Evolutionary conservation across 2,888 invertebrate genomes (phyloP).

Genomic region (Lamproptera curius): DNA sequence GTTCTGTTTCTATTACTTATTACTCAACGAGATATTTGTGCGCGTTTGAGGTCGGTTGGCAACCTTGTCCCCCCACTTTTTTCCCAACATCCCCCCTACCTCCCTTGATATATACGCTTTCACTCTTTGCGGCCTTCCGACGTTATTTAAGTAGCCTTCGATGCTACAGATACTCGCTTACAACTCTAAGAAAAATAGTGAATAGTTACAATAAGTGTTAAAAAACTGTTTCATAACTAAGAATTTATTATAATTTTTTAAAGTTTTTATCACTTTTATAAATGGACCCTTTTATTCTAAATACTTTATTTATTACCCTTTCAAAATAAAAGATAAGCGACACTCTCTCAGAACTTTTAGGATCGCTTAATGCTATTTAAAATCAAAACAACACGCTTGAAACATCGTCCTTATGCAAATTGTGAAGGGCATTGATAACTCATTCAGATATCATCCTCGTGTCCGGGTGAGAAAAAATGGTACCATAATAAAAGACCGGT

Average conservation of each 20-base stretch:
- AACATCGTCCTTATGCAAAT: conserved; percentile 19
- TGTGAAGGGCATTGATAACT: conserved; percentile 14
- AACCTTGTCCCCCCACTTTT: conserved; percentile 56
- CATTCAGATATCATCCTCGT: conserved; percentile 24
- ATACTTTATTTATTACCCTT: no score
- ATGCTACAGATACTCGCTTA: conserved; percentile 28
- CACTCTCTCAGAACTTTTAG: background rate
- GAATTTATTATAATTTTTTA: no score
- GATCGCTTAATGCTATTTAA: conserved; percentile 4
- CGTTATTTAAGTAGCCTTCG: conserved; percentile 45
- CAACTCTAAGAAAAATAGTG: conserved; percentile 18
- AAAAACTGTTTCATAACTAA: background rate
- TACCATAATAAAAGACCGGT: conserved; percentile 42
- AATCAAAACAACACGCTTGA: conserved; percentile 6
- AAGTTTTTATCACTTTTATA: no score
- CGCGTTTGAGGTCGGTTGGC: conserved; percentile 62
- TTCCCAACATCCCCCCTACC: conserved; percentile 28
- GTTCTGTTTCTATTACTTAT: conserved; percentile 66
- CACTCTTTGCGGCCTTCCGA: conserved; percentile 53
- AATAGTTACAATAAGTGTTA: background rate
- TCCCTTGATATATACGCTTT: conserved; percentile 53
- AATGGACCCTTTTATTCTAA: no score
- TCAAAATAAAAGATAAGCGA: background rate
- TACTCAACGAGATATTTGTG: conserved; percentile 68
- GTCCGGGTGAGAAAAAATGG: conserved; percentile 23